Conservation (phyloP, 2,113 vertebrate genomes). For the Thamnaconus septentrionalis region DNA sequence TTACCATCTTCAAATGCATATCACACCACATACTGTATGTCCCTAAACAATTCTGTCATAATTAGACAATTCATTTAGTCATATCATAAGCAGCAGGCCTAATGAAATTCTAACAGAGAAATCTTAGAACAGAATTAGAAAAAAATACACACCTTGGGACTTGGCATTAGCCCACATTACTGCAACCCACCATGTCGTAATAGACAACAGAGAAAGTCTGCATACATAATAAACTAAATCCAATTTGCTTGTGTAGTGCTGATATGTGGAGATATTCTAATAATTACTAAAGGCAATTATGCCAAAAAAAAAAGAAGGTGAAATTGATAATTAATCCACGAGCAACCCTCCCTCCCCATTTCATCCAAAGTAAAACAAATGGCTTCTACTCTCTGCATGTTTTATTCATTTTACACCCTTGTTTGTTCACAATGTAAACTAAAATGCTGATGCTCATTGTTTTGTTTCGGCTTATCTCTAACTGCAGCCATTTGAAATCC, state of each 20-base stretch:
- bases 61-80: slow-evolving; percentile 3
- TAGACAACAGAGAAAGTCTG: slow-evolving; percentile 15
- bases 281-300: slow-evolving; percentile 43
- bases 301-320: slow-evolving; percentile 18
- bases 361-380: no score
- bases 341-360: no score
- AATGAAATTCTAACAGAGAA: not conserved
- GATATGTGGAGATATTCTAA: slow-evolving; percentile 29
- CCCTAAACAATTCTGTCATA: not conserved
- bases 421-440: no score
- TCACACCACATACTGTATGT: no score
- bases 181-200: slow-evolving; percentile 13
- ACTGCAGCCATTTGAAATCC: no score
- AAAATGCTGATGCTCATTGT: no score
- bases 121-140: slow-evolving; percentile 2
- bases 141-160: slow-evolving; percentile 17
- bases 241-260: slow-evolving; percentile 37
- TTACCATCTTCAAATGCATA: no score
- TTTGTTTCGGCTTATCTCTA: no score
- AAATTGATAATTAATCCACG: no score
- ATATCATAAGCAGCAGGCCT: not conserved
- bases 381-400: no score
- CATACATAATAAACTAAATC: slow-evolving; percentile 27
- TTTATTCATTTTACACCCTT: no score
- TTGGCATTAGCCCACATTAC: slow-evolving; percentile 13